Conservation (phyloP, 2,888 invertebrate species). For the Bellardia bayeri region DNA sequence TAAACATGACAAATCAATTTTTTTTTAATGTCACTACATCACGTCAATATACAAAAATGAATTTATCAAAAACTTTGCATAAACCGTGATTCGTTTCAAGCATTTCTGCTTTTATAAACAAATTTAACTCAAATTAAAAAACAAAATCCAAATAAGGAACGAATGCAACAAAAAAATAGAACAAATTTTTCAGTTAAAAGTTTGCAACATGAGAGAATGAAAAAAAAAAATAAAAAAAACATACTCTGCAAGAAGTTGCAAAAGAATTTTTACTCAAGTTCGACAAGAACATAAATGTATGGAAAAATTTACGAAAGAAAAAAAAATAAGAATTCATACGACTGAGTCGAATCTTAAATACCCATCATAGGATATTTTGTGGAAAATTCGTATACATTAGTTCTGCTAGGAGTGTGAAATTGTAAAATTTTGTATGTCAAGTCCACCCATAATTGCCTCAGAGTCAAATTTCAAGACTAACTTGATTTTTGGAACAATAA, state of each 20-base stretch:
- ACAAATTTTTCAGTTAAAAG: slow-evolving; percentile 56
- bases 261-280: slow-evolving; percentile 61
- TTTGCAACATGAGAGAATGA: slow-evolving; percentile 39
- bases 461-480: no score
- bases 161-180: slow-evolving; percentile 26
- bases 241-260: slow-evolving; percentile 50
- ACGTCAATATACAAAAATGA: slow-evolving; percentile 38
- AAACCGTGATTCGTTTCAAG: slow-evolving; percentile 49
- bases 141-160: slow-evolving; percentile 11
- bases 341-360: not conserved
- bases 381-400: no score
- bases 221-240: slow-evolving; percentile 32
- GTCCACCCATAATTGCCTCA: no score
- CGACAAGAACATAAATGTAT: slow-evolving; percentile 62
- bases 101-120: slow-evolving; percentile 23
- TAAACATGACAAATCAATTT: slow-evolving; percentile 54
- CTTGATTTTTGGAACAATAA: no score
- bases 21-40: slow-evolving; percentile 14
- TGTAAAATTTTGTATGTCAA: no score
- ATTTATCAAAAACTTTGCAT: slow-evolving; percentile 61
- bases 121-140: slow-evolving; percentile 52
- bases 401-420: no score
- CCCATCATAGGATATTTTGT: not conserved
- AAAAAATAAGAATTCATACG: not conserved
- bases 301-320: slow-evolving; percentile 25